Evolutionary conservation across 2,113 vertebrate species (phyloP).

Genomic region (Myotis davidii): DNA sequence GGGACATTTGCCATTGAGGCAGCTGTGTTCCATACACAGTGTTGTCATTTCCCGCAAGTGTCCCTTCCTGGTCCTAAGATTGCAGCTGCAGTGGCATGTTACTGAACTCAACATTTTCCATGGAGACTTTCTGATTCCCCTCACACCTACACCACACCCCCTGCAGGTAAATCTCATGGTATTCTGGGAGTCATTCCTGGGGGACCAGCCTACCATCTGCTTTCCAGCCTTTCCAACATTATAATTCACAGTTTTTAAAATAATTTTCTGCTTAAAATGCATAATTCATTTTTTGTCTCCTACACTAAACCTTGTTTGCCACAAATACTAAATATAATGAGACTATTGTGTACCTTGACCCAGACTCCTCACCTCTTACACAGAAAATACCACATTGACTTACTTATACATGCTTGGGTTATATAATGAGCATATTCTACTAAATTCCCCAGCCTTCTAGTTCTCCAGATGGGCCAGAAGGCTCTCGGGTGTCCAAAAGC

Average conservation of each 20-base stretch:
- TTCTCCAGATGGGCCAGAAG: not conserved
- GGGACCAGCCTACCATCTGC: not conserved
- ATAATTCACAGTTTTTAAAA: not conserved
- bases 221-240: not conserved
- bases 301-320: not conserved
- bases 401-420: not conserved
- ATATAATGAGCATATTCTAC: not conserved
- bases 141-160: not conserved
- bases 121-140: not conserved
- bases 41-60: not conserved
- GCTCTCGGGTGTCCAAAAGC: not conserved
- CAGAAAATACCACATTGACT: not conserved
- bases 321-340: not conserved
- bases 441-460: not conserved
- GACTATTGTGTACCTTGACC: not conserved
- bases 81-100: not conserved
- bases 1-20: conserved; percentile 12
- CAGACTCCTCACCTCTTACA: not conserved
- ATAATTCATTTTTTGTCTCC: not conserved
- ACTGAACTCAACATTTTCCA: not conserved
- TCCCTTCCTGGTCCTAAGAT: not conserved
- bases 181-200: not conserved
- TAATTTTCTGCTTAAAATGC: not conserved
- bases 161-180: not conserved
- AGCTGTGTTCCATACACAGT: not conserved